phyloP scores from a whole-genome alignment of 2,888 invertebrate species.

The Calliphora vomitoria region DNA sequence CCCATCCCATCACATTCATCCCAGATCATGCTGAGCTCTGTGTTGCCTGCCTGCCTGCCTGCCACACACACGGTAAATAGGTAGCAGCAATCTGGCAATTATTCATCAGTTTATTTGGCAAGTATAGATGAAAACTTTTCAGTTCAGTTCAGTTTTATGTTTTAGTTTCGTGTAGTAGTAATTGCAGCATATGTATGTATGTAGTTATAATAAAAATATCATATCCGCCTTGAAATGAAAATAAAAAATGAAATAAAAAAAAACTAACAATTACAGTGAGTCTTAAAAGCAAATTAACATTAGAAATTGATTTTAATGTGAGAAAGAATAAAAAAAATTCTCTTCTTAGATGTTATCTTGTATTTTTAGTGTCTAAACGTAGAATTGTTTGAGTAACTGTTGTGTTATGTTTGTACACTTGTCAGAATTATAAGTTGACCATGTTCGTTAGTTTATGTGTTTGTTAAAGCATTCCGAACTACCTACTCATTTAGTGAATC shows the following conservation, averaged over 20 bases:
- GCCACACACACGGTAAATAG: neutral
- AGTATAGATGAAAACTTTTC: neutral
- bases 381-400: neutral
- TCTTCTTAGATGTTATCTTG: too few species aligned
- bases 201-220: constrained; percentile 13
- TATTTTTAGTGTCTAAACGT: neutral
- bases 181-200: neutral
- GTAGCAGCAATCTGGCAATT: constrained; percentile 7
- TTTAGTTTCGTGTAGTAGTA: constrained; percentile 11
- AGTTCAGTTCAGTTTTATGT: neutral
- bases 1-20: neutral
- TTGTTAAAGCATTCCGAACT: constrained; percentile 18
- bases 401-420: neutral
- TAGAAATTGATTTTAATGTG: neutral
- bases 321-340: neutral
- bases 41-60: neutral
- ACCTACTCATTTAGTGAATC: constrained; percentile 12
- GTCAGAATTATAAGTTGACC: constrained; percentile 13
- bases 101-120: constrained; percentile 34
- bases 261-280: neutral
- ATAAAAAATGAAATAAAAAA: neutral
- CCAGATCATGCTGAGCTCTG: neutral
- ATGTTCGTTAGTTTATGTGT: constrained; percentile 5
- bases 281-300: neutral
- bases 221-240: neutral